phyloP scores from a whole-genome alignment of 2,113 vertebrate species.

The Sorex fumeus region DNA sequence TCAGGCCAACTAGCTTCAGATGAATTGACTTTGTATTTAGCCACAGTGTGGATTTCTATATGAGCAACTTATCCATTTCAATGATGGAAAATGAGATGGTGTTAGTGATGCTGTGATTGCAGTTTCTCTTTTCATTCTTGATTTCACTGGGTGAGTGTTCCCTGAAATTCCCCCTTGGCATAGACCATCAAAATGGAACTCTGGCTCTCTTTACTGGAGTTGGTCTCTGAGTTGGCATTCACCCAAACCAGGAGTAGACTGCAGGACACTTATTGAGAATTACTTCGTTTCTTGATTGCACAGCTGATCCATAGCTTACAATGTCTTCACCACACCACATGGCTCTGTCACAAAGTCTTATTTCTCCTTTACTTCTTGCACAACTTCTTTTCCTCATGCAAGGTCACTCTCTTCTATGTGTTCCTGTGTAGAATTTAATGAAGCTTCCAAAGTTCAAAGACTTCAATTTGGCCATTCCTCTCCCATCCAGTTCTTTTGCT shows the following conservation, averaged over 20 bases:
- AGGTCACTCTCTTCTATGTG: not conserved
- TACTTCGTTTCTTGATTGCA: not conserved
- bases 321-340: not conserved
- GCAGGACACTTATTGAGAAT: not conserved
- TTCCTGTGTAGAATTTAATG: constrained; percentile 13
- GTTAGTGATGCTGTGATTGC: not conserved
- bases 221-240: constrained; percentile 33
- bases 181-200: not conserved
- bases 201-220: not conserved
- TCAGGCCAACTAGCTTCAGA: constrained; percentile 9
- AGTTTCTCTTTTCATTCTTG: constrained; percentile 2
- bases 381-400: constrained; percentile 5
- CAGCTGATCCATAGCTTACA: not conserved
- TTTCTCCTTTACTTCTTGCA: constrained; percentile 1
- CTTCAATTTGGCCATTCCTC: not conserved
- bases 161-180: not conserved
- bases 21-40: constrained; percentile 16
- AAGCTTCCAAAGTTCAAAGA: constrained; percentile 3
- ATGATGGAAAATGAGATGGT: not conserved
- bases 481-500: constrained; percentile 21
- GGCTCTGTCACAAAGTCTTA: not conserved
- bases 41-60: not conserved
- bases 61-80: not conserved
- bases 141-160: constrained; percentile 1
- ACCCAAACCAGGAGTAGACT: not conserved